Conservation (phyloP, 2,888 invertebrate species). For the Lasius fuliginosus region DNA sequence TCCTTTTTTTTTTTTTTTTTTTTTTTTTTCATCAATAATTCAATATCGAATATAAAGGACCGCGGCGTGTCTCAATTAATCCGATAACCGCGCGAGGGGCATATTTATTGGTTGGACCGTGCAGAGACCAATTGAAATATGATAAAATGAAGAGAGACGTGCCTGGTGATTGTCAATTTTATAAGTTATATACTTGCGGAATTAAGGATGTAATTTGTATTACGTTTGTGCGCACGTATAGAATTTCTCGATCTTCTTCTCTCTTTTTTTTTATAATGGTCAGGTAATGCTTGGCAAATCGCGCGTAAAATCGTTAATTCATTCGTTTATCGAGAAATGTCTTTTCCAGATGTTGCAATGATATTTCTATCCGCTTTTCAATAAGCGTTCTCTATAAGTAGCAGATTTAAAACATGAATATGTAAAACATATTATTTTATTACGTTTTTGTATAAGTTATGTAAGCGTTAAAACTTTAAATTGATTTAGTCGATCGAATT, state of each 20-base stretch:
- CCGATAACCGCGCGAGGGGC: slow-evolving; percentile 18
- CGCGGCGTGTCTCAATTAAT: slow-evolving; percentile 43
- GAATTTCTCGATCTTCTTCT: neutral
- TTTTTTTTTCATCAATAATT: slow-evolving; percentile 17
- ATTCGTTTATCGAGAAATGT: neutral
- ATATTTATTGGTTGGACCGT: slow-evolving; percentile 34
- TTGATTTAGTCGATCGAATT: slow-evolving; percentile 28
- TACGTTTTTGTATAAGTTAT: slow-evolving; percentile 13
- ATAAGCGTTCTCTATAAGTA: slow-evolving; percentile 20
- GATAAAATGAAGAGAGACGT: slow-evolving; percentile 18
- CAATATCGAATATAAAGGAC: slow-evolving; percentile 33
- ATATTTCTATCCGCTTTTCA: slow-evolving; percentile 21
- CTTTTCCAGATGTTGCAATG: slow-evolving; percentile 6
- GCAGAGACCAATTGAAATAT: slow-evolving; percentile 9
- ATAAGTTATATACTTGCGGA: slow-evolving; percentile 5
- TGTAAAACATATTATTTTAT: slow-evolving; percentile 12
- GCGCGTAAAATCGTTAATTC: slow-evolving; percentile 5
- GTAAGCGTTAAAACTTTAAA: slow-evolving; percentile 17
- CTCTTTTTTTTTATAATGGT: neutral
- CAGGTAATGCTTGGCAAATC: slow-evolving; percentile 3
- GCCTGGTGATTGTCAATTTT: slow-evolving; percentile 11
- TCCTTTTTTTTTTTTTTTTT: neutral
- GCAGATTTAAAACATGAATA: slow-evolving; percentile 1
- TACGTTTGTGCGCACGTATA: neutral
- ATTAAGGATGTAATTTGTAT: slow-evolving; percentile 5